These are phyloP conservation scores for Julus scanicus DNA, from an alignment of 2,888 invertebrate species.

Conservation along the genomic window DNA sequence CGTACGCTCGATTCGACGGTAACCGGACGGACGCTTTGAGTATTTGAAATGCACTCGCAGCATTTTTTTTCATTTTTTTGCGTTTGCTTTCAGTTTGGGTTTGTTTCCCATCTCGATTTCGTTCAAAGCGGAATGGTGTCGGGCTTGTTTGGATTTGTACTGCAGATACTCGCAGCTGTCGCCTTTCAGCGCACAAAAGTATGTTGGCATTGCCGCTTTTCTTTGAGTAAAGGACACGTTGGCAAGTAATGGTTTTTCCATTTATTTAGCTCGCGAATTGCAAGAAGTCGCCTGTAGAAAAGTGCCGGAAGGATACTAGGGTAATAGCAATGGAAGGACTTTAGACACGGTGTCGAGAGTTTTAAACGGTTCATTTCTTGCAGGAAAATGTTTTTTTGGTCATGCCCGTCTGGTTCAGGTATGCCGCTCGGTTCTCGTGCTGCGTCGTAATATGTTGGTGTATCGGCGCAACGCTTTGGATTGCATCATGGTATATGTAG, in stretches of 20 bases:
- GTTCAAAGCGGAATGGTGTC: background rate
- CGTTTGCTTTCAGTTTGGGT: no score
- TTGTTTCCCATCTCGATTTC: background rate
- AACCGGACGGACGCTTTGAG: no score
- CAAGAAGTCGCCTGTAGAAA: background rate
- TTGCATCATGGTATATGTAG: background rate
- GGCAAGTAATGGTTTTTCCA: background rate
- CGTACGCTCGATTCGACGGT: background rate
- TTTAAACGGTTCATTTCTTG: no score
- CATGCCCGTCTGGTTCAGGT: background rate
- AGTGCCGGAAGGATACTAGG: no score
- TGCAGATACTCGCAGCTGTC: background rate
- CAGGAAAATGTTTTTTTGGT: background rate
- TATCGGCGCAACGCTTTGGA: background rate
- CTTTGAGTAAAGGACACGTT: no score
- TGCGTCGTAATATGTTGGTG: background rate
- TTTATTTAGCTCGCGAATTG: background rate
- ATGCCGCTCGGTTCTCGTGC: background rate
- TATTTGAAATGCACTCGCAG: no score
- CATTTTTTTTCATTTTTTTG: background rate
- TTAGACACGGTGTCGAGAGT: no score
- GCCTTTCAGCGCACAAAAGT: background rate
- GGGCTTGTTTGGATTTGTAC: background rate
- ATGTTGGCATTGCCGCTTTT: no score
- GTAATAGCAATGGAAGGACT: no score